Evolutionary conservation across 2,888 invertebrate species (phyloP), one percentile per base, ranked within the genome.

Genomic region (Urechis unicinctus): DNA sequence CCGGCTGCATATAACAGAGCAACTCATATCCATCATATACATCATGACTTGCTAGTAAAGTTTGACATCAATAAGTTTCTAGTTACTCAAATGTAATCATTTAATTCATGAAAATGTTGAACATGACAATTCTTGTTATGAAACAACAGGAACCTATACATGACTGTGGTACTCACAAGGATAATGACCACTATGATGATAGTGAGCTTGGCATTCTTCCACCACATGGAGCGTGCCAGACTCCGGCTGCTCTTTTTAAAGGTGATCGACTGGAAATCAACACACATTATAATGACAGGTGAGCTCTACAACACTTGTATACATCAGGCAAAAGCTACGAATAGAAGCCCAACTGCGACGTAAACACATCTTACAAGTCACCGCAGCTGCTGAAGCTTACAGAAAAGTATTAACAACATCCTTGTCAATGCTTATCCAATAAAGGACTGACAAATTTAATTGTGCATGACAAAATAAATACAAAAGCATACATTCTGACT

Each of bases 161-260:
- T 31, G n/a, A 50, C 41, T 21, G 25, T 42, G 45, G 31, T 21
- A 52, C 45, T 24, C 24, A 86, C 87, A 63, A 87, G 81, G 49
- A 88, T 79, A 52, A 86, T 81, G 3, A 82, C 76, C 25, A 81
- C 85, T 63, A 87, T 81, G 61, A 91, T 85, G 13, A 89, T 83
- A 67, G 91, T 91, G 72, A 93, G 83, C 78, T 94, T 93, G 21
- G 93, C 85, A 74, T 91, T 94, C 78, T 93, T 92, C 92, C 92
- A 93, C 79, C 91, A 94, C 79, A 94, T 83, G 21, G 89, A 87
- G 43, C 91, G 83, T 36, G 91, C 89, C 59, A 95, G 79, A 62
- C 88, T 89, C 70, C 91, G 84, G 64, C 93, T 91, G 3, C 88
- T 88, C 68, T 86, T 86, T 67, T 89, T 86, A 80, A 93, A 94